Evolutionary conservation across 2,113 vertebrate genomes (phyloP), one percentile per base, ranked within the genome.

Genomic region (Lates calcarifer): DNA sequence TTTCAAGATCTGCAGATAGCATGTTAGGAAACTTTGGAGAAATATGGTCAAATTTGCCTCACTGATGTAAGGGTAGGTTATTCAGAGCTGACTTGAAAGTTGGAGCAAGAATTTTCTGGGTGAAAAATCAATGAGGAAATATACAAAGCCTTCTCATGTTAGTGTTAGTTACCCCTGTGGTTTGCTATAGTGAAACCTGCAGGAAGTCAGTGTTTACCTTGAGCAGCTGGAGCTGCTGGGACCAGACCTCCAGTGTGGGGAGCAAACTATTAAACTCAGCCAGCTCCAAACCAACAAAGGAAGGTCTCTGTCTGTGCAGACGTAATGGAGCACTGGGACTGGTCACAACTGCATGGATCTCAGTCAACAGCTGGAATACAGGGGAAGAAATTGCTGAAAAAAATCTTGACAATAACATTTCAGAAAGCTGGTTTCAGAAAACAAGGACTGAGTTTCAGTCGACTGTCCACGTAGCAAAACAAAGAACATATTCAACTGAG

Each of bases 171-270:
- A 37, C 6, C 10, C 9, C 35, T 37, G 6, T 10, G 35, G 35
- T 37, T 37, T 10, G 9, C 10, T 37, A 37, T 10, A 37, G 3
- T 43, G 41, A 37, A 64, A 24, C 15, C n/a, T 66, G 22, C 17
- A 3, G 35, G 13, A 0, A 39, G 61, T n/a, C 3, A 3, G 12
- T 12, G 35, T 74, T 81, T 93, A 98, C 96, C 95, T 96, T 95
- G 10, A 98, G 79, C 3, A 95, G 94, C 61, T 79, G 60, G 4
- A 97, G 94, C 72, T 98, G 96, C 57, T 95, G 95, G 56, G 96
- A 95, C 97, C 97, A 98, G 87, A 95, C 87, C 77, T 96, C 95
- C 90, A 98, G 70, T 1, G 95, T 93, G 0, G 94, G 94, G 4
- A 96, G 84, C 37, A 98, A 92, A 70, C 94, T 90, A 68, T 96